Percentiles rank a stretch among this genome's conserved stretches.
Conservation (phyloP, 2,113 vertebrate species). For the Vireo altiloquus region DNA sequence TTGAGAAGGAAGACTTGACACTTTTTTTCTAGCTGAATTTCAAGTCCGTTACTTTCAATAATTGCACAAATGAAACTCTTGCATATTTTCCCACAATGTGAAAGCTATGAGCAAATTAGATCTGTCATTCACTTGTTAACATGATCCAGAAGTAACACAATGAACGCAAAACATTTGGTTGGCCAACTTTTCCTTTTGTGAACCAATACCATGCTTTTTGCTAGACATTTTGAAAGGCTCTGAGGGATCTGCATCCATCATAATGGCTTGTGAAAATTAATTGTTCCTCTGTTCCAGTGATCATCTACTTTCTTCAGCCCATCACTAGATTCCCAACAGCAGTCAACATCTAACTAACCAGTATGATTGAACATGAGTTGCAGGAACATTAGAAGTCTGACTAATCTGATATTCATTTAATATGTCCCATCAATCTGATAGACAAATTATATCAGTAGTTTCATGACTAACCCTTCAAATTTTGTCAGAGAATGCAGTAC, state of each 20-base stretch:
- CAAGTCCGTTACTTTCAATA: conserved; percentile 35
- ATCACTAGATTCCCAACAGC: neutral
- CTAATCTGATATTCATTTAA: neutral
- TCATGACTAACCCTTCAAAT: neutral
- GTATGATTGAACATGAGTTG: neutral
- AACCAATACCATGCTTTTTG: neutral
- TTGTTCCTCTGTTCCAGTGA: neutral
- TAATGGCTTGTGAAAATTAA: neutral
- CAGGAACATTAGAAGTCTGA: neutral
- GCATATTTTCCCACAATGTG: neutral
- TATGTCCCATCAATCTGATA: neutral
- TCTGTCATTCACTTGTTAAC: conserved; percentile 30
- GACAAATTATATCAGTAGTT: neutral
- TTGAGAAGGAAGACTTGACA: conserved; percentile 30
- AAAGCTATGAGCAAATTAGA: neutral
- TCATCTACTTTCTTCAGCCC: neutral
- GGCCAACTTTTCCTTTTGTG: neutral
- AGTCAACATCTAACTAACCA: neutral
- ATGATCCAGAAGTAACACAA: neutral
- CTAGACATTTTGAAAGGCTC: neutral
- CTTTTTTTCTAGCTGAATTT: conserved; percentile 41
- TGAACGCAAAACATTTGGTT: neutral
- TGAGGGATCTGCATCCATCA: neutral
- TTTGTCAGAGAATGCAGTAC: neutral
- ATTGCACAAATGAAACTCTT: conserved; percentile 49